Conservation (phyloP, 2,797 vertebrate genomes). For the Tauraco hartlaubi region DNA sequence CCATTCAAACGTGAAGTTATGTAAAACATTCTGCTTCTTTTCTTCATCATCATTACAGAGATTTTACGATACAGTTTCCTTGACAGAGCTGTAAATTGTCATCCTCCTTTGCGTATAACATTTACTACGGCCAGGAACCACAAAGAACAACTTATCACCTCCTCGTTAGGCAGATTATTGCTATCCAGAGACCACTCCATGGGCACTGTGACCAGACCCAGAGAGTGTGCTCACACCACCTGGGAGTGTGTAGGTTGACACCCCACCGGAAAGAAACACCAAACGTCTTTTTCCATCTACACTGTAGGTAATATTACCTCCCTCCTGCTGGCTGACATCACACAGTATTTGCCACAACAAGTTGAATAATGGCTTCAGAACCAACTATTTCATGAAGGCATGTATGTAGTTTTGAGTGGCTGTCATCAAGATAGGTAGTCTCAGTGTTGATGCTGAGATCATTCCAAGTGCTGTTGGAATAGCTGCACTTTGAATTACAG, state of each 20-base stretch:
- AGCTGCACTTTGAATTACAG: background rate
- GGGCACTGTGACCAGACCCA: background rate
- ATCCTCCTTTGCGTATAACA: background rate
- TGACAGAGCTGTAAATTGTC: background rate
- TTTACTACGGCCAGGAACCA: background rate
- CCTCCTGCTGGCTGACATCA: background rate
- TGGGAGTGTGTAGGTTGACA: background rate
- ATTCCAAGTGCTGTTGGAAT: background rate
- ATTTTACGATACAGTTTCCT: rapidly evolving
- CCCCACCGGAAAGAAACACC: background rate
- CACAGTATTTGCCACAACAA: background rate
- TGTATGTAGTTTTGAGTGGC: rapidly evolving
- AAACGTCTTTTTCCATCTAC: background rate
- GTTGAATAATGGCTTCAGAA: background rate
- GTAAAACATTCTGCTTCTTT: background rate
- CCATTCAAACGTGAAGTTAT: background rate
- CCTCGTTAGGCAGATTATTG: background rate
- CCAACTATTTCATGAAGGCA: background rate
- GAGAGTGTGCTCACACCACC: background rate
- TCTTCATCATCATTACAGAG: background rate
- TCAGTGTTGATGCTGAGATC: background rate
- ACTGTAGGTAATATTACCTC: background rate
- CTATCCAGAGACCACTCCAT: background rate
- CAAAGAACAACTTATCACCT: background rate
- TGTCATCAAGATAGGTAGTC: background rate